Conservation (phyloP, 92 coral and sea anemone genomes). For the Meandrina meandrites region DNA sequence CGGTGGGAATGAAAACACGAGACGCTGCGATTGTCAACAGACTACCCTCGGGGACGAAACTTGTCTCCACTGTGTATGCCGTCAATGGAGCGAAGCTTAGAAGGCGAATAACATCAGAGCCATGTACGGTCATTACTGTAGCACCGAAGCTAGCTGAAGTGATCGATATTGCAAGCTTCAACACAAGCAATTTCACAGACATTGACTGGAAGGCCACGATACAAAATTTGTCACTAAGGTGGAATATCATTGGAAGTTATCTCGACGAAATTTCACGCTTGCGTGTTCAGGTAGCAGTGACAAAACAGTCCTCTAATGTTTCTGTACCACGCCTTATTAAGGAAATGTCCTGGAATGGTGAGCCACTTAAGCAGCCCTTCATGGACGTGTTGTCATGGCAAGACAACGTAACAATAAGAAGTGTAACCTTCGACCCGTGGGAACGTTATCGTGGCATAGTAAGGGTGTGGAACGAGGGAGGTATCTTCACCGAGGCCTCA, state of each 20-base stretch:
- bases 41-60: slow-evolving; percentile 54
- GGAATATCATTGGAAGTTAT: slow-evolving; percentile 50
- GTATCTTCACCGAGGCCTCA: slow-evolving; percentile 51
- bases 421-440: slow-evolving; percentile 61
- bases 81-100: slow-evolving; percentile 65
- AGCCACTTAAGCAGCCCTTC: slow-evolving; percentile 52
- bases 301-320: slow-evolving; percentile 36
- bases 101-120: slow-evolving; percentile 52
- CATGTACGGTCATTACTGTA: slow-evolving; percentile 39
- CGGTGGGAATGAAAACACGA: slow-evolving; percentile 29
- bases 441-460: slow-evolving; percentile 70
- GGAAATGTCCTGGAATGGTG: slow-evolving; percentile 61
- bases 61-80: slow-evolving; percentile 71
- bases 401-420: slow-evolving; percentile 48
- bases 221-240: slow-evolving; percentile 52
- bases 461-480: slow-evolving; percentile 62
- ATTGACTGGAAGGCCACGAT: slow-evolving; percentile 79
- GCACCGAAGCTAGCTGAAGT: slow-evolving; percentile 65
- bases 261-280: slow-evolving; percentile 43
- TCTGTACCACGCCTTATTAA: slow-evolving; percentile 36
- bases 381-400: slow-evolving; percentile 62
- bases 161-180: slow-evolving; percentile 35
- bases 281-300: slow-evolving; percentile 67
- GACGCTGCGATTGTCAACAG: slow-evolving; percentile 56
- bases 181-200: slow-evolving; percentile 48